Base-by-base conservation (phyloP, 1,140 invertebrate genomes). In the Plutomurus gul region DNA sequence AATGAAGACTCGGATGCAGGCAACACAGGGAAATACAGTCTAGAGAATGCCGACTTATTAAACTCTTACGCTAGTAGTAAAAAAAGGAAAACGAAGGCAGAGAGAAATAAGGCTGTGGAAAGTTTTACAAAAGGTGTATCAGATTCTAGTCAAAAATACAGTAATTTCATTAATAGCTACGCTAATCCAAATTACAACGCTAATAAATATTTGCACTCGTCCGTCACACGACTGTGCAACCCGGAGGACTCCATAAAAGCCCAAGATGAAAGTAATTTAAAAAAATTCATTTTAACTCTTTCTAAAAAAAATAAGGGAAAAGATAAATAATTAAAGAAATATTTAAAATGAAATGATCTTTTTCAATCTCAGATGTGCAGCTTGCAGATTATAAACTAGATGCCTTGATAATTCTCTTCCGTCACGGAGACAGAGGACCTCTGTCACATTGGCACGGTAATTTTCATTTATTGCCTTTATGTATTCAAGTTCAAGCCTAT, bases 401-500 rank as follows among this genome's bases (percentile, higher is more conserved):
- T 86, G 93, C 94, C 10, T 89, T 96, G 7, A 86, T 96, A 37
- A 88, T 96, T 36, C 86, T 96, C 8, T 91, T 95, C 5, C 87
- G 96, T 33, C 95, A 97, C 86, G 96, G 96, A 2, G 95, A 96
- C 86, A 88, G 95, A 49, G 94, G 56, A 30, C 56, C 56, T 36
- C 56, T 65, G 16, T 65, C 56, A 33, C 56, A 65, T n/a, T n/a
- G n/a, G n/a, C n/a, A n/a, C n/a, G n/a, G n/a, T n/a, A n/a, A n/a
- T n/a, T n/a, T n/a, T n/a, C n/a, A n/a, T n/a, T n/a, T n/a, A n/a
- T n/a, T n/a, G n/a, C n/a, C n/a, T n/a, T n/a, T n/a, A n/a, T n/a
- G n/a, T n/a, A n/a, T n/a, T n/a, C n/a, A n/a, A n/a, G n/a, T n/a
- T n/a, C n/a, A n/a, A n/a, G n/a, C n/a, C n/a, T n/a, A n/a, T n/a